Evolutionary conservation across 2,797 vertebrate species (phyloP).

Genomic region (Cossypha heuglini): DNA sequence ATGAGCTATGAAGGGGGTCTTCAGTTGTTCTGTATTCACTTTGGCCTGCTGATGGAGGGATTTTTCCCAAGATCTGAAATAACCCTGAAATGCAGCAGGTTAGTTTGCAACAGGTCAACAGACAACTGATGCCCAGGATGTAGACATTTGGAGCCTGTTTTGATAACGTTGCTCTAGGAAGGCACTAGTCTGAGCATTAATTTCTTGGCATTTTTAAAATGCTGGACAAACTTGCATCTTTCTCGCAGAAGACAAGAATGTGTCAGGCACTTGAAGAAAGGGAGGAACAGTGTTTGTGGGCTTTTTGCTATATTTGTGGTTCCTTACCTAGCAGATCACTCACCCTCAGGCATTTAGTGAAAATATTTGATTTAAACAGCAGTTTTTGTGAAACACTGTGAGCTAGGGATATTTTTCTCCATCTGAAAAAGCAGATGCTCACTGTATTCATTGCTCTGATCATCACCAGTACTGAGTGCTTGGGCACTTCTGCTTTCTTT

Average conservation of each 20-base stretch:
- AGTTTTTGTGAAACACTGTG: neutral
- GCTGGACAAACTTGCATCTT: neutral
- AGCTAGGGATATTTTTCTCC: neutral
- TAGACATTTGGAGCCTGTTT: neutral
- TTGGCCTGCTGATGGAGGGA: neutral
- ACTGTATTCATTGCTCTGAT: neutral
- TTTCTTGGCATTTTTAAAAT: neutral
- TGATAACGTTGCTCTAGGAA: neutral
- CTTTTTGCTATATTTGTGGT: neutral
- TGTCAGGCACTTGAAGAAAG: neutral
- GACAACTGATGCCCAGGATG: neutral
- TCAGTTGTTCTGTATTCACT: neutral
- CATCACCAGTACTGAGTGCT: neutral
- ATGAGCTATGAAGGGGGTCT: neutral
- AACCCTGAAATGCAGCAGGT: neutral
- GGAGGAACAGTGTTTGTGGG: neutral
- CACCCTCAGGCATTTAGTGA: neutral
- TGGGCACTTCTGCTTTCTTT: neutral
- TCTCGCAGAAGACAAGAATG: neutral
- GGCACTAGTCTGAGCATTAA: neutral
- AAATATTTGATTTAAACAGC: neutral
- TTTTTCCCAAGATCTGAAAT: neutral
- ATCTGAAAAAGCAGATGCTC: neutral
- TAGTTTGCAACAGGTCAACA: neutral
- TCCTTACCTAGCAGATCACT: neutral